Conservation (phyloP, 2,797 vertebrate genomes). For the Sebastes steindachneri region DNA sequence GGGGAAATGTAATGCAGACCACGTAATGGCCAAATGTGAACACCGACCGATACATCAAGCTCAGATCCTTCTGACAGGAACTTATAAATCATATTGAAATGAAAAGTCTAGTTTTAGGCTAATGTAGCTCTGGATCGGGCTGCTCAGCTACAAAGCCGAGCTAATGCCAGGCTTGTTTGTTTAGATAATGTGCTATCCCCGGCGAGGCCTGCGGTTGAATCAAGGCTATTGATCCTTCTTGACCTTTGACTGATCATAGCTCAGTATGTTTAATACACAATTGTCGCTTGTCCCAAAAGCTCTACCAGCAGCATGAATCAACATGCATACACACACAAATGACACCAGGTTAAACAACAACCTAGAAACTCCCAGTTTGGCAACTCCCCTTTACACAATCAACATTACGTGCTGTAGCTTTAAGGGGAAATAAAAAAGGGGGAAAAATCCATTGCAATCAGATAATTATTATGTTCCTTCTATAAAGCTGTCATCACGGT, state of each 20-base stretch:
- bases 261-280: background rate
- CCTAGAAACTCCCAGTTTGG: background rate
- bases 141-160: background rate
- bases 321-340: background rate
- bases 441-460: background rate
- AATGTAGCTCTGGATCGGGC: background rate
- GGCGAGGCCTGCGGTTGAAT: background rate
- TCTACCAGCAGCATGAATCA: background rate
- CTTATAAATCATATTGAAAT: background rate
- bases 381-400: background rate
- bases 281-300: background rate
- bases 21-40: background rate
- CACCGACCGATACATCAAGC: background rate
- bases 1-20: background rate
- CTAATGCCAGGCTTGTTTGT: background rate
- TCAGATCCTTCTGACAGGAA: background rate
- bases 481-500: background rate
- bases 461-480: background rate
- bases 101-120: background rate
- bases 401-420: background rate
- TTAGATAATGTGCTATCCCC: conserved; percentile 1
- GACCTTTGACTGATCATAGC: conserved; percentile 8
- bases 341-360: background rate
- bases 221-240: conserved; percentile 11
- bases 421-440: background rate